A percentile compares a stretch with the other conserved stretches of the same genome.
These are phyloP conservation scores for Melangyna quadrimaculata DNA, from an alignment of 2,888 invertebrate genomes.

Conservation along the genomic window DNA sequence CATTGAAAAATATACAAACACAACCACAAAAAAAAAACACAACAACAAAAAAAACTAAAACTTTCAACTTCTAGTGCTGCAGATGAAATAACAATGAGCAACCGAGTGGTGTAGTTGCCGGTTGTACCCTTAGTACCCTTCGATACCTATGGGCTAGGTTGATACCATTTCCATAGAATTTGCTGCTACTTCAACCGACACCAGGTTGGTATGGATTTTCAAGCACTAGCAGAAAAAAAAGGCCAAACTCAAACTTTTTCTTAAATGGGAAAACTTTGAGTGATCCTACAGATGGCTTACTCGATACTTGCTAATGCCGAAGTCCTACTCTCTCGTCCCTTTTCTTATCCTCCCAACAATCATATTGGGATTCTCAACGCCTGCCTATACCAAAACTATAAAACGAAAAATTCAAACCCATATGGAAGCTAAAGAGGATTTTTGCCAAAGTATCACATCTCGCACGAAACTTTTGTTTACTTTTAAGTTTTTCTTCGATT, in stretches of 20 bases:
- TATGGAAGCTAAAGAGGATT: slow-evolving; percentile 62
- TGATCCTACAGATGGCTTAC: slow-evolving; percentile 72
- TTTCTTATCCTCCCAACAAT: neutral
- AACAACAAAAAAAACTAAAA: slow-evolving; percentile 9
- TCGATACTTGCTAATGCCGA: slow-evolving; percentile 49
- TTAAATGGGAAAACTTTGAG: slow-evolving; percentile 72
- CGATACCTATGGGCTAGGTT: slow-evolving; percentile 27
- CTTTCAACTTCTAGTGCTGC: slow-evolving; percentile 66
- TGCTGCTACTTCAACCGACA: slow-evolving; percentile 51
- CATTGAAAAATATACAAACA: slow-evolving; percentile 30
- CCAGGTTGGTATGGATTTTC: slow-evolving; percentile 64
- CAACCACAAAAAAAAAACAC: neutral
- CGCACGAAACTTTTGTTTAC: slow-evolving; percentile 71
- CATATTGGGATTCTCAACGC: slow-evolving; percentile 8
- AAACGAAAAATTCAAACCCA: slow-evolving; percentile 52
- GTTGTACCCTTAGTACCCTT: neutral
- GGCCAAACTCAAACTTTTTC: slow-evolving; percentile 62
- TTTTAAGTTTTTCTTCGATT: slow-evolving; percentile 70
- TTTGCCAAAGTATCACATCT: slow-evolving; percentile 67
- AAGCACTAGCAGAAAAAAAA: neutral
- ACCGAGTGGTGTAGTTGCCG: slow-evolving; percentile 16
- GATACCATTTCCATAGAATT: slow-evolving; percentile 44
- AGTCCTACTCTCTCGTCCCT: neutral
- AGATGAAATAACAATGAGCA: slow-evolving; percentile 71
- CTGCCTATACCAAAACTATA: slow-evolving; percentile 40